Conservation (phyloP, 2,113 vertebrate genomes). For the Crotalus viridis region DNA sequence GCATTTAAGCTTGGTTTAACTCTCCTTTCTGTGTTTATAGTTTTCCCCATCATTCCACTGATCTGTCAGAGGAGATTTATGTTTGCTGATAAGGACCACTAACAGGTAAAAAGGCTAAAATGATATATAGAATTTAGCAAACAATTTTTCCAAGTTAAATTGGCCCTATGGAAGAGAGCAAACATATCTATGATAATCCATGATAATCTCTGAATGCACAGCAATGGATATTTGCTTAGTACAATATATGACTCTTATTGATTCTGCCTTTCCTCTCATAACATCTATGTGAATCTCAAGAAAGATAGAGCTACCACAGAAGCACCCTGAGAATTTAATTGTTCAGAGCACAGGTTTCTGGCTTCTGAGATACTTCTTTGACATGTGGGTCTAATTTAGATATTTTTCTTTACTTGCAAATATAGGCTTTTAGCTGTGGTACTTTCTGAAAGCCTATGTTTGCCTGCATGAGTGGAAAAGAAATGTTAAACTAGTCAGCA, state of each 20-base stretch:
- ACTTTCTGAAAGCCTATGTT: no score
- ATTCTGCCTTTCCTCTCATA: background rate
- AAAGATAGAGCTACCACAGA: background rate
- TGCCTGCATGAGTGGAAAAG: no score
- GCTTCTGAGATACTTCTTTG: background rate
- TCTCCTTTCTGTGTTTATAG: conserved; percentile 58
- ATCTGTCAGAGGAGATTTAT: conserved; percentile 62
- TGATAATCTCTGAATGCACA: background rate
- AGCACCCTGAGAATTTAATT: background rate
- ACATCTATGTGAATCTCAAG: background rate
- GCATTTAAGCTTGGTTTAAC: conserved; percentile 55
- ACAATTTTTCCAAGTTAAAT: conserved; percentile 19
- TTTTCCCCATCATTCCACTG: conserved; percentile 62
- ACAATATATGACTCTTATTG: background rate
- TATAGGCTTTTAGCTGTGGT: no score
- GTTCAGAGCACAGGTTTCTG: background rate
- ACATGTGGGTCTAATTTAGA: background rate
- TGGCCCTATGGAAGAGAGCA: background rate
- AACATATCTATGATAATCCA: background rate
- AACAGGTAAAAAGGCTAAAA: conserved; percentile 57
- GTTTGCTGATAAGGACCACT: conserved; percentile 64
- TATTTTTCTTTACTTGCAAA: background rate
- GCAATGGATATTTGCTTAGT: background rate
- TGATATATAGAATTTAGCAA: conserved; percentile 27
- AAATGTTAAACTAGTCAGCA: no score